These are phyloP conservation scores for Ceyx cyanopectus DNA, from an alignment of 2,113 vertebrate species.

Conservation along the genomic window DNA sequence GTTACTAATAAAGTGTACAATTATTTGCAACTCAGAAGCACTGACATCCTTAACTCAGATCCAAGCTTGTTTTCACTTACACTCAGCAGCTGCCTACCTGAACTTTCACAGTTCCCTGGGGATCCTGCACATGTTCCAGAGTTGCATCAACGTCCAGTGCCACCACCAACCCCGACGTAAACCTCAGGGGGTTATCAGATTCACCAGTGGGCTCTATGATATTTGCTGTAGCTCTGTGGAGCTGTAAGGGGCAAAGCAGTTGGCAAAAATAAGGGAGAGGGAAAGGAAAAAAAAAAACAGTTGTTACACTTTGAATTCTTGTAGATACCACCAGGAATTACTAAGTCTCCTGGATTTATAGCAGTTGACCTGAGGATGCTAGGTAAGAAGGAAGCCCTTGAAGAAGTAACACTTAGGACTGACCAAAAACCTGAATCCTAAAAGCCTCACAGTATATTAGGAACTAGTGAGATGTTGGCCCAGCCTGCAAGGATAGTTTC, in stretches of 20 bases:
- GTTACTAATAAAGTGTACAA: not conserved
- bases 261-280: not conserved
- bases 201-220: slow-evolving; percentile 96
- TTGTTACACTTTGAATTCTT: not conserved
- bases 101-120: slow-evolving; percentile 91
- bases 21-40: not conserved
- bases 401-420: not conserved
- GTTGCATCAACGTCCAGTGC: slow-evolving; percentile 94
- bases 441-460: not conserved
- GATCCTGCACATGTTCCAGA: slow-evolving; percentile 91
- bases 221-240: slow-evolving; percentile 89
- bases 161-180: slow-evolving; percentile 93
- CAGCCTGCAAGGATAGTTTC: not conserved
- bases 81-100: slow-evolving; percentile 80
- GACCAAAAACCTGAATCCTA: not conserved
- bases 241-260: slow-evolving; percentile 62
- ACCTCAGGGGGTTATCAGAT: slow-evolving; percentile 94
- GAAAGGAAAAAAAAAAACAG: fast-evolving
- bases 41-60: not conserved
- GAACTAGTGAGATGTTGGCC: not conserved
- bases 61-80: not conserved
- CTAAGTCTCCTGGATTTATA: not conserved
- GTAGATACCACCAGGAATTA: not conserved
- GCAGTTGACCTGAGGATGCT: not conserved
- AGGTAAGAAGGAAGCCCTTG: not conserved